Percentiles rank a stretch among this genome's conserved stretches.
These are phyloP conservation scores for Chaenocephalus aceratus DNA, from an alignment of 2,113 vertebrate species.

Conservation along the genomic window DNA sequence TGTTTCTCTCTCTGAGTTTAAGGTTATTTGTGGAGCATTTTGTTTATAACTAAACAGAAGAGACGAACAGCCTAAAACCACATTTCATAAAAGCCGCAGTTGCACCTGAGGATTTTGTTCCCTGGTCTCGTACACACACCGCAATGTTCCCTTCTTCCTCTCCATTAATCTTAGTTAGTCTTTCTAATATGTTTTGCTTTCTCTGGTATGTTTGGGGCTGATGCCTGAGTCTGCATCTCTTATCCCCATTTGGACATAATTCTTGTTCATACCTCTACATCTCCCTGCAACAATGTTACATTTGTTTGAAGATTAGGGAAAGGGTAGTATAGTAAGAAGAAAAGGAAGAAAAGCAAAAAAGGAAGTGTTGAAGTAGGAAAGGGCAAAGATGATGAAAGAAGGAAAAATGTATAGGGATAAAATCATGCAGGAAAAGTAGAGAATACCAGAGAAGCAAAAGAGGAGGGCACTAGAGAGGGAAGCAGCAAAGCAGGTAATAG, in stretches of 20 bases:
- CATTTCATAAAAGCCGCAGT: not conserved
- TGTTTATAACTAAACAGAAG: not conserved
- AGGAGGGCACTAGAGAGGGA: not conserved
- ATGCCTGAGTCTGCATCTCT: not conserved
- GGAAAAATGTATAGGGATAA: not conserved
- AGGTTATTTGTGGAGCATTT: not conserved
- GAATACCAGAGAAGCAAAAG: not conserved
- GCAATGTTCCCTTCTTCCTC: not conserved
- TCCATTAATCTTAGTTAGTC: not conserved
- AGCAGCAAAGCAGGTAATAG: not conserved
- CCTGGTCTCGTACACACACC: not conserved
- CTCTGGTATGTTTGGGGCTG: not conserved
- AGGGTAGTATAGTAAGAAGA: not conserved
- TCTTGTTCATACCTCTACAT: not conserved
- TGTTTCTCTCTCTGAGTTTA: not conserved
- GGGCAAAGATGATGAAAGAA: not conserved
- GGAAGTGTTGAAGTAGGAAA: not conserved
- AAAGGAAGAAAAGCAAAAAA: not conserved
- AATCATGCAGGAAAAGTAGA: not conserved
- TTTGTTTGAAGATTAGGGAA: not conserved
- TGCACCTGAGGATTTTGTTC: not conserved
- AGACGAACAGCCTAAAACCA: not conserved
- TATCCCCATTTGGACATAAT: slow-evolving; percentile 1
- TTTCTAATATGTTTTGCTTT: not conserved
- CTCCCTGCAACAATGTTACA: not conserved